These are phyloP conservation scores for Cnemophilus loriae DNA, from an alignment of 2,113 vertebrate genomes.

Conservation along the genomic window DNA sequence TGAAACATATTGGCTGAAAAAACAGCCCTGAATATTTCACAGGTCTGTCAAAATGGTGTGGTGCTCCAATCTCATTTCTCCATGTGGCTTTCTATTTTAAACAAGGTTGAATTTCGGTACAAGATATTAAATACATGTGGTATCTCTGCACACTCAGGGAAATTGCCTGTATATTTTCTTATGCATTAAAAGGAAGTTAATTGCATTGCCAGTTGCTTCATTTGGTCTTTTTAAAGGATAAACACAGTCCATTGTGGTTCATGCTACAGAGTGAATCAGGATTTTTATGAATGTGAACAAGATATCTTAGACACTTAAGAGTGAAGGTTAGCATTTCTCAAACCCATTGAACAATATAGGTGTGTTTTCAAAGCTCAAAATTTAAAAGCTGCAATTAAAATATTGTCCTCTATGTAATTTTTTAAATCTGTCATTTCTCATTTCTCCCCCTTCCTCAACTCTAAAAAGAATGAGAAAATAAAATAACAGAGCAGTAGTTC, in stretches of 20 bases:
- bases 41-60: neutral
- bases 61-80: neutral
- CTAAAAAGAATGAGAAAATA: neutral
- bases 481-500: neutral
- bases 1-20: neutral
- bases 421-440: neutral
- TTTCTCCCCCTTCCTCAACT: neutral
- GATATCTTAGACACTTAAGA: neutral
- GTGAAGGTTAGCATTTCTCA: neutral
- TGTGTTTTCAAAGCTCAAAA: neutral
- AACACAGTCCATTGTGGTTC: neutral
- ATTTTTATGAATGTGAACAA: neutral
- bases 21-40: neutral
- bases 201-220: neutral
- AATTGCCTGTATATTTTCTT: neutral
- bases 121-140: neutral
- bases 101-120: neutral
- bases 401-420: neutral
- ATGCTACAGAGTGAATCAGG: neutral
- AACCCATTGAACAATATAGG: neutral
- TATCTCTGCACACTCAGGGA: neutral
- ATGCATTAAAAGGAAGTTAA: neutral
- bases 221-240: neutral
- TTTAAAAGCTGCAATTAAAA: neutral
- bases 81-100: neutral